These are phyloP conservation scores for Xenopus borealis DNA, from an alignment of 2,113 vertebrate species.

Conservation along the genomic window DNA sequence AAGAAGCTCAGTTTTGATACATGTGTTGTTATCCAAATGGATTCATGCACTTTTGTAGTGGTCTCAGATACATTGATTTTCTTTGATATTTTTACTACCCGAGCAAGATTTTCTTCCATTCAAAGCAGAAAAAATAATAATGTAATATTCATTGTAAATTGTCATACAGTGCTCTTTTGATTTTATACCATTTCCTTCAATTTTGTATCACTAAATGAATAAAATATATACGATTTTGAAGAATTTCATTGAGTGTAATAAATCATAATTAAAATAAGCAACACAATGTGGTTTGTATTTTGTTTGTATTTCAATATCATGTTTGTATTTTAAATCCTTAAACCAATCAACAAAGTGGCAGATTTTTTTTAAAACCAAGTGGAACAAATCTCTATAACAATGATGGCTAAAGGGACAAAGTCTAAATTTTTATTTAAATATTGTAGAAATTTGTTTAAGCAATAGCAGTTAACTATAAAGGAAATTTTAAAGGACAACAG, in stretches of 20 bases:
- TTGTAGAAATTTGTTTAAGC: too few relatives aligned
- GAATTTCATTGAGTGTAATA: background rate
- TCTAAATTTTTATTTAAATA: too few relatives aligned
- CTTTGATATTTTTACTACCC: background rate
- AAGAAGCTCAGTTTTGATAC: background rate
- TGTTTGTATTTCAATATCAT: background rate
- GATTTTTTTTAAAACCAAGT: too few relatives aligned
- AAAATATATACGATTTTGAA: too few relatives aligned
- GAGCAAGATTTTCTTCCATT: too few relatives aligned
- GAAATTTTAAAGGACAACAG: too few relatives aligned
- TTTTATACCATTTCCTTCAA: constrained; percentile 1
- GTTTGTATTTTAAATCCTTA: too few relatives aligned
- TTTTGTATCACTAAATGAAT: constrained; percentile 13
- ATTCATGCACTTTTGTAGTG: background rate
- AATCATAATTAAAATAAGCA: constrained; percentile 1
- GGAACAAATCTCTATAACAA: too few relatives aligned
- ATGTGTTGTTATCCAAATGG: background rate
- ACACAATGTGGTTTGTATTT: background rate
- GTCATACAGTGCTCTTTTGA: background rate
- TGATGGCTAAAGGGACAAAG: too few relatives aligned
- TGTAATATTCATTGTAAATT: background rate
- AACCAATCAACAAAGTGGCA: too few relatives aligned
- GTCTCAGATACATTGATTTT: background rate
- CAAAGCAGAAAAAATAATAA: too few relatives aligned
- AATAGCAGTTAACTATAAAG: too few relatives aligned